Percentiles rank a stretch among this genome's conserved stretches.
phyloP scores from a whole-genome alignment of 2,888 invertebrate genomes.

The Cheilosia variabilis region DNA sequence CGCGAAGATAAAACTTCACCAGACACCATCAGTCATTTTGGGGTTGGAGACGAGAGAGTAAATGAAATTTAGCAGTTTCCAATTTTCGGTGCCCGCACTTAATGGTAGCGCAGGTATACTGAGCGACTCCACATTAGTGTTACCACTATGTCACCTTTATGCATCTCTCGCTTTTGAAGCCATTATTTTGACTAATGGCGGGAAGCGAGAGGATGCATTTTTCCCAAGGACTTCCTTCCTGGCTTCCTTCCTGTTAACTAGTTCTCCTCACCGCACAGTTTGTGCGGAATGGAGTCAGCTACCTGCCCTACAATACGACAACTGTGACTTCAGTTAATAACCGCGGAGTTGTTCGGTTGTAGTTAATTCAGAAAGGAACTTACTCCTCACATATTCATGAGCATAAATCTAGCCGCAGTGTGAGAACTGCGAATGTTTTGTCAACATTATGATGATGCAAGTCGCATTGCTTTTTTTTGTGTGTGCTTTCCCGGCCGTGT shows the following conservation, averaged over 20 bases:
- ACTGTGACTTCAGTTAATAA: constrained; percentile 65
- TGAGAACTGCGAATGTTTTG: constrained; percentile 51
- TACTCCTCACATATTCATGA: constrained; percentile 68
- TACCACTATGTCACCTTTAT: constrained; percentile 1
- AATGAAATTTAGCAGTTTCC: constrained; percentile 63
- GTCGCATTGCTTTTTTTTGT: constrained; percentile 14
- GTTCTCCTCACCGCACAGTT: constrained; percentile 19
- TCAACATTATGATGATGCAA: constrained; percentile 60
- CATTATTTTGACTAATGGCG: constrained; percentile 71
- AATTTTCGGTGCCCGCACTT: constrained; percentile 51
- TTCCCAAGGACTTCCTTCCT: constrained; percentile 73
- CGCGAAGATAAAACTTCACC: constrained; percentile 33
- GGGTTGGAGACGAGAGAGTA: constrained; percentile 60
- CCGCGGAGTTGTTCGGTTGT: constrained; percentile 37
- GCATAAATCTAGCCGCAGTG: constrained; percentile 49
- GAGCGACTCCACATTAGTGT: constrained; percentile 51
- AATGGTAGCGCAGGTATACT: constrained; percentile 32
- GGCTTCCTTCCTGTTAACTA: constrained; percentile 65
- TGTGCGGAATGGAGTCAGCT: constrained; percentile 6
- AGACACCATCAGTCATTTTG: constrained; percentile 67
- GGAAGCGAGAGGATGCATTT: constrained; percentile 67
- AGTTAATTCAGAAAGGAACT: constrained; percentile 63
- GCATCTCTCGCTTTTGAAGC: constrained; percentile 38
- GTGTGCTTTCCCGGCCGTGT: not conserved
- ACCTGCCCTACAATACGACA: constrained; percentile 40